Conservation (phyloP, 1,140 invertebrate species). For the Pseudomyrmex sp. region DNA sequence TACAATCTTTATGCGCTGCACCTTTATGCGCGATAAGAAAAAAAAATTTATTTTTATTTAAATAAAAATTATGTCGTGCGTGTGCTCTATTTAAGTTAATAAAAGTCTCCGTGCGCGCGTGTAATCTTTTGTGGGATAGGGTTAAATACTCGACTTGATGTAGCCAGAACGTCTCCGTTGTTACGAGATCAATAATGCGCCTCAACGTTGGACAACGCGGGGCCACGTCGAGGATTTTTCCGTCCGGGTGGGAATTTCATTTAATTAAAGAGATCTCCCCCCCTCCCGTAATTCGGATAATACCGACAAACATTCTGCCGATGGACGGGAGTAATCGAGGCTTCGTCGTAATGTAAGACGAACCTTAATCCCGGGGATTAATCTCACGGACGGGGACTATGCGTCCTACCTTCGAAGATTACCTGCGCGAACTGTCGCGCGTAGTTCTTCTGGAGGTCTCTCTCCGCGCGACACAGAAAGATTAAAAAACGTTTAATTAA, state of each 20-base stretch:
- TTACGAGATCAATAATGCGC: slow-evolving; percentile 17
- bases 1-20: not conserved
- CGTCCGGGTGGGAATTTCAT: slow-evolving; percentile 47
- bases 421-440: slow-evolving; percentile 25
- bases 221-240: slow-evolving; percentile 22
- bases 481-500: slow-evolving; percentile 51
- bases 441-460: slow-evolving; percentile 18
- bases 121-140: too few relatives aligned
- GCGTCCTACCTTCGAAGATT: slow-evolving; percentile 32
- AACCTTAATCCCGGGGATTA: slow-evolving; percentile 48
- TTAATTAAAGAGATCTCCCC: slow-evolving; percentile 51
- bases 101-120: too few relatives aligned
- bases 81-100: too few relatives aligned
- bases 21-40: not conserved
- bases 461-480: not conserved
- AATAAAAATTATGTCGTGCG: too few relatives aligned
- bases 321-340: slow-evolving; percentile 59
- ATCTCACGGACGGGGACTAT: slow-evolving; percentile 41
- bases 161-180: not conserved
- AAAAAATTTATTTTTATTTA: too few relatives aligned
- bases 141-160: not conserved
- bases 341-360: slow-evolving; percentile 42
- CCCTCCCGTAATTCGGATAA: slow-evolving; percentile 44
- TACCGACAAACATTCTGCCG: slow-evolving; percentile 58
- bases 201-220: not conserved